Percentiles rank a stretch among this genome's conserved stretches.
Evolutionary conservation across 2,888 invertebrate genomes (phyloP).

Genomic region (Idaea biselata): DNA sequence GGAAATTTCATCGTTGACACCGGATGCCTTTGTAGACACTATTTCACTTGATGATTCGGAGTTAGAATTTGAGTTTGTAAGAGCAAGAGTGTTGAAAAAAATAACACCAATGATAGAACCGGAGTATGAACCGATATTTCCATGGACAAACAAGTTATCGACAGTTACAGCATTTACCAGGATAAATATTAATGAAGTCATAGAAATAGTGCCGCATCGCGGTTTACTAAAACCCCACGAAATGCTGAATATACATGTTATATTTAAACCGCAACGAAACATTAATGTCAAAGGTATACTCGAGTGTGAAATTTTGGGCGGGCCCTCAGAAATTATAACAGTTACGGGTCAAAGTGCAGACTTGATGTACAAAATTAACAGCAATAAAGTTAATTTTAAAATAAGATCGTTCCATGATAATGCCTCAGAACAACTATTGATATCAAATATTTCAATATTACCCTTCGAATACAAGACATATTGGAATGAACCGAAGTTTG

Average conservation of each 20-base stretch:
- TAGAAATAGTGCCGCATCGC: conserved; percentile 69
- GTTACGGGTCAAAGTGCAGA: conserved; percentile 76
- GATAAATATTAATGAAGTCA: conserved; percentile 54
- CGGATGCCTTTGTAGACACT: conserved; percentile 24
- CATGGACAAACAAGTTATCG: conserved; percentile 59
- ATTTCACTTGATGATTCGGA: conserved; percentile 25
- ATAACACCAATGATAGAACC: conserved; percentile 55
- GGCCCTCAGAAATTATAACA: conserved; percentile 73
- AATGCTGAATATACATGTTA: conserved; percentile 68
- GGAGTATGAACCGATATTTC: conserved; percentile 46
- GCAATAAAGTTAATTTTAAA: conserved; percentile 63
- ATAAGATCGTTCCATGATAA: conserved; percentile 67
- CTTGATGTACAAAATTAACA: conserved; percentile 72
- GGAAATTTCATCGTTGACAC: conserved; percentile 12
- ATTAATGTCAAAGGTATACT: conserved; percentile 66
- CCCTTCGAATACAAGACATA: conserved; percentile 68
- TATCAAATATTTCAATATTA: conserved; percentile 75
- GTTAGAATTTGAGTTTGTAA: conserved; percentile 32
- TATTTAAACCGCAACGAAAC: conserved; percentile 68
- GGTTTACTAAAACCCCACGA: conserved; percentile 77
- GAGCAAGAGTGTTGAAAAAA: conserved; percentile 45
- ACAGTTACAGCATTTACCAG: conserved; percentile 34
- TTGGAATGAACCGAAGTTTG: conserved; percentile 49
- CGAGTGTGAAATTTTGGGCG: conserved; percentile 79
- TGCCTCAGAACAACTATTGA: conserved; percentile 51